A percentile compares a stretch with the other conserved stretches of the same genome.
Conservation (phyloP, 2,797 vertebrate species). For the Sebastes hubbsi region DNA sequence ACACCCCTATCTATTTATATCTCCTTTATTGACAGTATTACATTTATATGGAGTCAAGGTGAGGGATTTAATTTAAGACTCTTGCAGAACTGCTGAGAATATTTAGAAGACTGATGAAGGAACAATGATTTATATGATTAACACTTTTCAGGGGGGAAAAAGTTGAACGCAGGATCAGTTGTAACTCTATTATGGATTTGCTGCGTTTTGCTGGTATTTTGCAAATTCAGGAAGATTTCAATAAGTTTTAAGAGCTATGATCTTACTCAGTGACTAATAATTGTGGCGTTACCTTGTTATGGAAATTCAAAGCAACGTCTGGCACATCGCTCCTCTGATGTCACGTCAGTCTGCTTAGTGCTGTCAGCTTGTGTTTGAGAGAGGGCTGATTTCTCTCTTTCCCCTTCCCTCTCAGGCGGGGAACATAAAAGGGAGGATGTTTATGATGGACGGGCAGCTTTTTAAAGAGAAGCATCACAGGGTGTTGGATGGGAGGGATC, state of each 20-base stretch:
- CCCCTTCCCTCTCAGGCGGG: constrained; percentile 70
- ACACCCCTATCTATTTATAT: constrained; percentile 81
- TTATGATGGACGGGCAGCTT: constrained; percentile 82
- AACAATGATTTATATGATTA: constrained; percentile 67
- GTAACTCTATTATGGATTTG: constrained; percentile 18
- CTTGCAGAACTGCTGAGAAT: constrained; percentile 65
- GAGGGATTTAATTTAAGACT: constrained; percentile 80
- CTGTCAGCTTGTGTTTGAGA: constrained; percentile 78
- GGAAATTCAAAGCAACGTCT: constrained; percentile 72
- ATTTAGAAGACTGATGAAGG: constrained; percentile 73
- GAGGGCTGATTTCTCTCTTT: constrained; percentile 74
- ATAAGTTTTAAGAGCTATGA: constrained; percentile 44
- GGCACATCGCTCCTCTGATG: constrained; percentile 73
- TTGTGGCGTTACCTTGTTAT: constrained; percentile 73
- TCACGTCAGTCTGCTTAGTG: constrained; percentile 73
- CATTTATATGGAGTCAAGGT: constrained; percentile 83
- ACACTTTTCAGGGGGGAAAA: constrained; percentile 38
- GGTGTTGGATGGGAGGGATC: constrained; percentile 78
- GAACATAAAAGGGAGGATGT: constrained; percentile 80
- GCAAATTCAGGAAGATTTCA: constrained; percentile 40
- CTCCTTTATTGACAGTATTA: constrained; percentile 82
- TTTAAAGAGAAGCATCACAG: constrained; percentile 80
- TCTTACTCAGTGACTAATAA: constrained; percentile 72
- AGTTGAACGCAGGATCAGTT: constrained; percentile 33
- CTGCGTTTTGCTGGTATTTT: constrained; percentile 2